These are phyloP conservation scores for Turritopsis dohrnii DNA, from an alignment of 30 jellyfish, hydroid and myxozoan species.

Conservation along the genomic window DNA sequence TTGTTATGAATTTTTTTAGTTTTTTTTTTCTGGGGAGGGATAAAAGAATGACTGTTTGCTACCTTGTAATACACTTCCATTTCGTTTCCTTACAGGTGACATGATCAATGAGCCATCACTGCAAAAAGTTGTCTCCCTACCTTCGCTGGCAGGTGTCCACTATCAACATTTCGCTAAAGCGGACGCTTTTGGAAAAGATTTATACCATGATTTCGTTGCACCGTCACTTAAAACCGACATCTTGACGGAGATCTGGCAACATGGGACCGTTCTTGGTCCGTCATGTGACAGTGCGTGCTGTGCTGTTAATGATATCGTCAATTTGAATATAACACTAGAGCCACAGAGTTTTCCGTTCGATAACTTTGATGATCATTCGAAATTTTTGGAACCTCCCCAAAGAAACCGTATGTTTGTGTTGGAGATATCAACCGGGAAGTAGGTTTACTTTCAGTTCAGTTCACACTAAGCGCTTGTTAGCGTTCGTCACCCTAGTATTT, in stretches of 20 bases:
- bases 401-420: conserved; percentile 67
- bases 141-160: conserved; percentile 61
- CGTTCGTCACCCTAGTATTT: too few relatives aligned
- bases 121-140: conserved; percentile 39
- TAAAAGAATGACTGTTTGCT: too few relatives aligned
- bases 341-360: conserved; percentile 12
- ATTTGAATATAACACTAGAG: conserved; percentile 28
- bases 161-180: conserved; percentile 67
- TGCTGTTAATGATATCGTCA: conserved; percentile 71
- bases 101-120: conserved; percentile 56
- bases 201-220: conserved; percentile 79
- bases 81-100: conserved; percentile 26
- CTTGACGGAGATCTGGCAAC: conserved; percentile 95
- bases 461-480: too few relatives aligned
- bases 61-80: neutral
- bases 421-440: conserved; percentile 96
- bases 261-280: conserved; percentile 66
- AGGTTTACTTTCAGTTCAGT: conserved; percentile 5
- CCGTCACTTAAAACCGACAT: conserved; percentile 59
- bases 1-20: too few relatives aligned
- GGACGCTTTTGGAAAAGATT: conserved; percentile 58
- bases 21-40: too few relatives aligned
- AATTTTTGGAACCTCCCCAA: conserved; percentile 52
- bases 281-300: conserved; percentile 54
- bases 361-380: conserved; percentile 72